Evolutionary conservation across 2,888 invertebrate genomes (phyloP), one percentile per base, ranked within the genome.

Genomic region (Ophioninae sp.): DNA sequence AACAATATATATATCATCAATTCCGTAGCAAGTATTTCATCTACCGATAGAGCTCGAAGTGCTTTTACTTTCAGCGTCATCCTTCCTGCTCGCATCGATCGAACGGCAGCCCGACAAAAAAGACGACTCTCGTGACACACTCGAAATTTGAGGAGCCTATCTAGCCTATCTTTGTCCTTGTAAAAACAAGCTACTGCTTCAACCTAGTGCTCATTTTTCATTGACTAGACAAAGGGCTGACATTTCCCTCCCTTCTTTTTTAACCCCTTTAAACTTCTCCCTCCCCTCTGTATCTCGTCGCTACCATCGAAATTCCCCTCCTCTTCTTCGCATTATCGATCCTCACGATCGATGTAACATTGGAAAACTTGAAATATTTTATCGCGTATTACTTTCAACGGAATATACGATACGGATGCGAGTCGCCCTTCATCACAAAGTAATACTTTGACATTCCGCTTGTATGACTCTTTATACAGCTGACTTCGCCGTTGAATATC

Each of bases 181-280:
- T 9, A 82, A 82, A 82, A 79, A 82, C 64, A 75, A 82, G 79
- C 78, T 77, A 69, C 71, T 71, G 74, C 82, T 82, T 64, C 65
- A 73, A 51, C 13, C 71, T 56, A 41, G 64, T 51, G 56, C 10
- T 63, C 30, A 30, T 30, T 82, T 75, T 79, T 64, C 51, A 58
- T 64, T 74, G 30, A 78, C 72, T 51, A 58, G 61, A 65, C 65
- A 74, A 68, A 78, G 69, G 51, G 17, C 51, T 63, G 56, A 13
- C 41, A 30, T 77, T 44, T 56, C 72, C 51, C 65, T 81, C 41
- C 61, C 41, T n/a, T 13, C 22, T 37, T 69, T 56, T 17, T 37
- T n/a, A 3, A 37, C n/a, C 39, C 39, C 17, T 17, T 17, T 10
- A 5, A 51, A 13, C 51, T 51, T 10, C 17, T 10, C 51, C 17